Base-by-base conservation (phyloP, 2,797 vertebrate genomes). In the Crenuchus spilurus region DNA sequence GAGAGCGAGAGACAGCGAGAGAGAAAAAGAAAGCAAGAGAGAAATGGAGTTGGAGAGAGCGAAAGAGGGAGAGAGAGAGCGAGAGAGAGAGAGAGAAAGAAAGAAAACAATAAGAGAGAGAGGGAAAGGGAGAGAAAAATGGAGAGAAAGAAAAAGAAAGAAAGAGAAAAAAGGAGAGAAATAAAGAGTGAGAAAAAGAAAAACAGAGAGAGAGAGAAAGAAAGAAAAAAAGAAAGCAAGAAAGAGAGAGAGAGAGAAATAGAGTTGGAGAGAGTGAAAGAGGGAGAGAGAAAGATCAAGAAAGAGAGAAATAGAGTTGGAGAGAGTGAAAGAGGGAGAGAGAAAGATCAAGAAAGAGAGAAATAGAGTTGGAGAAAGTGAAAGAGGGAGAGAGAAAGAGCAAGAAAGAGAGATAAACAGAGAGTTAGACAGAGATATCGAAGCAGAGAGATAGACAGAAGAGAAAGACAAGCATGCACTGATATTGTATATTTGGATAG, bases 331-430 rank as follows among this genome's bases (percentile, higher is more conserved):
- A 71, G 46, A 73, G 0, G 51, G 0, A 33, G 8, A 33, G 26
- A 66, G 14, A 46, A 61, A 44, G 11, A 46, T n/a, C n/a, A 28
- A 57, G 26, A 51, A 35, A 11, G 31, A 31, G 4, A 60, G 69
- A 54, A 5, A 3, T 14, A 44, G 16, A n/a, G n/a, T n/a, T n/a
- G n/a, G 14, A n/a, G 16, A 44, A 6, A n/a, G 14, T 16, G 16
- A 44, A 16, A 44, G 10, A 44, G n/a, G n/a, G 41, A 44, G 16
- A n/a, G 14, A n/a, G 16, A 44, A 6, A n/a, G 14, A 44, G 16
- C 16, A 16, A 44, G 10, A 44, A n/a, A 44, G 11, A 4, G 16
- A n/a, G 11, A n/a, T 5, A 44, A 11, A 44, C 0, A 6, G 16
- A n/a, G 2, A 44, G 2, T 0, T 1, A 7, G 4, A 7, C 0